phyloP scores from a whole-genome alignment of 2,113 vertebrate species.

The Hemiprocne comata region DNA sequence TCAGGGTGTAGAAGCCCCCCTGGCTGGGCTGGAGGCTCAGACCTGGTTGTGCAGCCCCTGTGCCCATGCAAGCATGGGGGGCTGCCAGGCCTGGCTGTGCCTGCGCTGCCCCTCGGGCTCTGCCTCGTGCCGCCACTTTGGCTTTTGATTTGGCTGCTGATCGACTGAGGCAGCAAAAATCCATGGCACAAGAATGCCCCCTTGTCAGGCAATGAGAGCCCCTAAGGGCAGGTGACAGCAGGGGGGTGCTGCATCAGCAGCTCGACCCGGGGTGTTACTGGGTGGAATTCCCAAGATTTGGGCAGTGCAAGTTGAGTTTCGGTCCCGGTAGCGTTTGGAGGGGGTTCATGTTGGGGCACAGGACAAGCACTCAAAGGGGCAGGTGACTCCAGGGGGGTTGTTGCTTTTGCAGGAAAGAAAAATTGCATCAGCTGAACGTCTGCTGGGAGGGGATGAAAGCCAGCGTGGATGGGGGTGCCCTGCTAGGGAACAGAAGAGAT shows the following conservation, averaged over 20 bases:
- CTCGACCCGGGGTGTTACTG: not conserved
- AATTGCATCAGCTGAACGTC: not conserved
- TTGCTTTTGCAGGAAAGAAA: not conserved
- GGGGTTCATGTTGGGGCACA: accelerated
- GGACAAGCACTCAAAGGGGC: not conserved
- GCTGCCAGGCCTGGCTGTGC: not conserved
- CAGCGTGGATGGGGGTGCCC: accelerated
- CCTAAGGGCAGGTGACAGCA: not conserved
- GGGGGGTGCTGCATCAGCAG: not conserved
- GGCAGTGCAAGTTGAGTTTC: not conserved
- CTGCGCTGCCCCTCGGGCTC: not conserved
- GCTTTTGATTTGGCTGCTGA: not conserved
- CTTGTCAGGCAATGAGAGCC: not conserved
- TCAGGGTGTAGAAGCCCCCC: not conserved
- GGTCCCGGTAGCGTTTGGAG: accelerated
- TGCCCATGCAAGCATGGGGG: accelerated
- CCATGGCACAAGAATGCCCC: accelerated
- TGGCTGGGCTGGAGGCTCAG: not conserved
- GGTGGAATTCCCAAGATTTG: not conserved
- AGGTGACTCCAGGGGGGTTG: not conserved
- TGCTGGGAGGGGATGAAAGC: not conserved
- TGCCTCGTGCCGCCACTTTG: accelerated
- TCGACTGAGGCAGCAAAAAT: not conserved
- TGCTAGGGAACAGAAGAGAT: not conserved
- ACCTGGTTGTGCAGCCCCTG: not conserved